Evolutionary conservation across 2,797 vertebrate species (phyloP).

Genomic region (Poecilia velifera): DNA sequence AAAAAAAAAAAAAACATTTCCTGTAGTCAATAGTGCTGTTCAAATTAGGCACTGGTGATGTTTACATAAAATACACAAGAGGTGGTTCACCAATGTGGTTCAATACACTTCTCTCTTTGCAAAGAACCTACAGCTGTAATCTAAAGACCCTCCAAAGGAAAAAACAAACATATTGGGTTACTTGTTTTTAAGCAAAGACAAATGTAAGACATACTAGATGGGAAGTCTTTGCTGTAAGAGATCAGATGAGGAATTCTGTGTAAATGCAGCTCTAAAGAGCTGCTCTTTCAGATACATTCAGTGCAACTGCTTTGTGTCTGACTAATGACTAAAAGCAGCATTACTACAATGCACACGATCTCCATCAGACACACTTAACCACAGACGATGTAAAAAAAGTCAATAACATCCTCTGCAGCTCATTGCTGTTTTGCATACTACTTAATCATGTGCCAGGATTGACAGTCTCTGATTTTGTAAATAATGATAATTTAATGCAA

Average conservation of each 20-base stretch:
- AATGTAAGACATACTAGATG: constrained; percentile 31
- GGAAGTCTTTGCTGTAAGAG: constrained; percentile 34
- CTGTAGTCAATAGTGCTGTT: constrained; percentile 39
- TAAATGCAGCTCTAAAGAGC: constrained; percentile 52
- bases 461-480: not conserved
- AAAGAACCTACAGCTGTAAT: constrained; percentile 65
- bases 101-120: constrained; percentile 48
- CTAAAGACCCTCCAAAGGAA: constrained; percentile 48
- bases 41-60: constrained; percentile 48
- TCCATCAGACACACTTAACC: not conserved
- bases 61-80: constrained; percentile 61
- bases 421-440: not conserved
- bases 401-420: not conserved
- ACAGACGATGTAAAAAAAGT: not conserved
- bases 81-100: constrained; percentile 53
- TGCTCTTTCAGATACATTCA: constrained; percentile 22
- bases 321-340: not conserved
- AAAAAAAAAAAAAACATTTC: not conserved
- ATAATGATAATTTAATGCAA: too few species aligned
- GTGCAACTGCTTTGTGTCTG: not conserved
- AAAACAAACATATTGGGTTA: constrained; percentile 55
- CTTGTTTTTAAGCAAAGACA: constrained; percentile 43
- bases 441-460: not conserved
- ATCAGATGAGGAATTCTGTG: constrained; percentile 39
- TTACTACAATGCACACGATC: not conserved